These are phyloP conservation scores for human DNA, from an alignment of 2,113 vertebrate species.

Conservation along the genomic window DNA sequence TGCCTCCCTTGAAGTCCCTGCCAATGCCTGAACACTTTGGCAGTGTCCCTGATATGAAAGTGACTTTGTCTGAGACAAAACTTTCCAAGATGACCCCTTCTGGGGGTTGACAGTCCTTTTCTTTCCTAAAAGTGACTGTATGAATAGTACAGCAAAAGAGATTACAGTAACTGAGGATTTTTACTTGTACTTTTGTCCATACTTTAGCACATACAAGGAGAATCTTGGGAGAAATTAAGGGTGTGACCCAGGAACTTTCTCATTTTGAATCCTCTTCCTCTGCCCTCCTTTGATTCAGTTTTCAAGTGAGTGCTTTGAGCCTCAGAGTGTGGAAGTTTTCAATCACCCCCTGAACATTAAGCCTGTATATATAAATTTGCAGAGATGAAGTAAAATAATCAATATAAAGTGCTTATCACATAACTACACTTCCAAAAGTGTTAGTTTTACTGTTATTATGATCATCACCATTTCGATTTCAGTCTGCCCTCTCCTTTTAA, in stretches of 20 bases:
- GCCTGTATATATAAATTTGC: neutral
- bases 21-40: neutral
- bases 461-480: neutral
- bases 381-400: neutral
- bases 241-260: neutral
- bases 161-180: neutral
- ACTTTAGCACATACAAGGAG: neutral
- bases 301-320: constrained; percentile 31
- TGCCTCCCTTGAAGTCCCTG: neutral
- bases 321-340: neutral
- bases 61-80: neutral
- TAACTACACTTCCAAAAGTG: neutral
- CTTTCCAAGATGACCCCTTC: neutral
- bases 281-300: neutral
- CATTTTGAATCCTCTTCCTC: neutral
- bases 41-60: neutral
- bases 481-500: neutral
- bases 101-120: neutral
- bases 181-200: neutral
- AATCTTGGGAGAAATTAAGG: neutral
- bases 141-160: neutral
- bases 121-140: neutral
- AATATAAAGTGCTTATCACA: constrained; percentile 23
- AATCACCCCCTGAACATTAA: neutral
- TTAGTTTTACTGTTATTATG: neutral